Percentiles rank a stretch among this genome's conserved stretches.
Evolutionary conservation across 2,113 vertebrate species (phyloP).

Genomic region (Pachypanchax playfairii): DNA sequence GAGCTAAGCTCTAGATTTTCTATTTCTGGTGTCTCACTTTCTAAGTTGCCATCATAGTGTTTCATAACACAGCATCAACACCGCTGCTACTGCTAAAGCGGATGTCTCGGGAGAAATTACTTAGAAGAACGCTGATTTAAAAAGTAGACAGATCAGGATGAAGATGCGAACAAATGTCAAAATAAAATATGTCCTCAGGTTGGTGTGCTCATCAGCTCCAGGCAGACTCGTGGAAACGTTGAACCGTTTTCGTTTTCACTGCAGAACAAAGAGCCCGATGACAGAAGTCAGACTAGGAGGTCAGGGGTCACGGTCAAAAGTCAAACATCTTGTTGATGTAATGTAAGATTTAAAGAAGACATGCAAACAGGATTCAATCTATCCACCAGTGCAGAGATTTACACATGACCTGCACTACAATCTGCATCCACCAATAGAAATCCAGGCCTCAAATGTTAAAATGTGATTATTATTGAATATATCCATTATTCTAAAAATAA

Average conservation of each 20-base stretch:
- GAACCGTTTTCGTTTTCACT: slow-evolving; percentile 15
- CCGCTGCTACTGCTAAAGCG: background rate
- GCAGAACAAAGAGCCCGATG: slow-evolving; percentile 9
- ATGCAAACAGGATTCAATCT: background rate
- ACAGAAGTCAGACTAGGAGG: slow-evolving; percentile 9
- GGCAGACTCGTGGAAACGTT: slow-evolving; percentile 6
- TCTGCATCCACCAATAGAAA: background rate
- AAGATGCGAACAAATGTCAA: background rate
- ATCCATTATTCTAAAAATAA: too few relatives aligned
- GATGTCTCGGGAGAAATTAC: background rate
- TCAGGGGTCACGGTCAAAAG: slow-evolving; percentile 21
- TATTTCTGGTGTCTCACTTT: slow-evolving; percentile 4
- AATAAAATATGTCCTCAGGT: background rate
- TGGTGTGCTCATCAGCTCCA: background rate
- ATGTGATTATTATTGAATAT: too few relatives aligned
- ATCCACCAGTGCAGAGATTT: background rate
- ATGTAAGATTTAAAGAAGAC: background rate
- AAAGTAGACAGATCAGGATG: slow-evolving; percentile 7
- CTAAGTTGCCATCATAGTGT: background rate
- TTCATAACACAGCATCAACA: slow-evolving; percentile 1
- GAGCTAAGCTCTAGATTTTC: background rate
- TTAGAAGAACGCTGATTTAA: slow-evolving; percentile 10
- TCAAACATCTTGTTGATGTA: slow-evolving; percentile 18
- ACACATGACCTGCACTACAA: background rate
- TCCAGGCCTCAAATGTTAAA: too few relatives aligned